Evolutionary conservation across 1,140 invertebrate genomes (phyloP).

Genomic region (Caenorhabditis brenneri): DNA sequence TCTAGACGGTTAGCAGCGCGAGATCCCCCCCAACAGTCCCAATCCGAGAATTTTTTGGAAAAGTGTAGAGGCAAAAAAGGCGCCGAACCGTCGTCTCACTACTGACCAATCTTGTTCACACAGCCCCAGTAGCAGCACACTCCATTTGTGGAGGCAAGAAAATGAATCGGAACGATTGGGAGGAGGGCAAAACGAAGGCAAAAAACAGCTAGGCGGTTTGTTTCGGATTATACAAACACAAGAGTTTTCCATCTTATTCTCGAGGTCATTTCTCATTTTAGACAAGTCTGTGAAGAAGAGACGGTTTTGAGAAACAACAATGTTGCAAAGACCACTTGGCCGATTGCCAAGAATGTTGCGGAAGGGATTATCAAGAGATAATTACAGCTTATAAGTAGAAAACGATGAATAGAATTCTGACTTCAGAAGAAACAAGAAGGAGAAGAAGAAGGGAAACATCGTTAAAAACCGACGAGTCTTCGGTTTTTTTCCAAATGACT

Average conservation of each 20-base stretch:
- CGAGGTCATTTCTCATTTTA: background rate
- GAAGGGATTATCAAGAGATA: constrained; percentile 24
- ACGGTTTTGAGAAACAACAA: background rate
- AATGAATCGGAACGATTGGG: background rate
- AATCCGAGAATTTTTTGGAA: background rate
- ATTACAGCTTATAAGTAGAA: constrained; percentile 8
- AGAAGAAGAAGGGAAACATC: background rate
- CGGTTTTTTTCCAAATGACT: background rate
- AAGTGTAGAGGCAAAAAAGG: background rate
- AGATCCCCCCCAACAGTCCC: background rate
- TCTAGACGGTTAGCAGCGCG: background rate
- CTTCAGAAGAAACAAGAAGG: background rate
- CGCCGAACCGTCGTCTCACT: background rate
- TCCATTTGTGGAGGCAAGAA: background rate
- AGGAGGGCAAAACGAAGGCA: background rate
- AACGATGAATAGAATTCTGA: background rate
- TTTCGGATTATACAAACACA: background rate
- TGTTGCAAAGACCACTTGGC: background rate
- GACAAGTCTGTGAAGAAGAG: background rate
- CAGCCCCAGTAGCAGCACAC: too few relatives aligned
- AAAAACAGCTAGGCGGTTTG: background rate
- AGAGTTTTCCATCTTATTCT: constrained; percentile 10
- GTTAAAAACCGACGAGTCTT: background rate
- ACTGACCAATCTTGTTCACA: constrained; percentile 19
- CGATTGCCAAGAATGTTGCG: background rate